Evolutionary conservation across 2,113 vertebrate species (phyloP).

Genomic region (Crocuta crocuta): DNA sequence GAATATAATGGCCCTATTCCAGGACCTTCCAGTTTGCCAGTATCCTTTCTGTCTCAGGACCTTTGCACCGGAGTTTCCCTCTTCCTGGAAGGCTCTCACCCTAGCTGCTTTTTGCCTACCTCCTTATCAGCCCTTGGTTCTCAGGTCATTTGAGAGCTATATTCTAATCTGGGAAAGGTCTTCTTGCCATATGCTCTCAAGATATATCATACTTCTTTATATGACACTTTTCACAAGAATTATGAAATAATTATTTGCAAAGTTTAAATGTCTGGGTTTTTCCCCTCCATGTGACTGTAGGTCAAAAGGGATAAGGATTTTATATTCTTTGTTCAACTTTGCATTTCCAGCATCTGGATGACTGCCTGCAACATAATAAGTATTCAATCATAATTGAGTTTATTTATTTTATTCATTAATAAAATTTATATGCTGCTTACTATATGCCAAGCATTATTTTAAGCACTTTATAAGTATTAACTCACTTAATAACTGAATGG

Average conservation of each 20-base stretch:
- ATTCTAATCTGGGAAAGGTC: neutral
- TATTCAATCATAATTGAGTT: neutral
- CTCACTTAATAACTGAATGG: neutral
- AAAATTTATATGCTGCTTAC: constrained; percentile 26
- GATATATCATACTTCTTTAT: neutral
- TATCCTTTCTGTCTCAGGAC: neutral
- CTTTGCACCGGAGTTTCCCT: neutral
- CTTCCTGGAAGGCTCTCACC: neutral
- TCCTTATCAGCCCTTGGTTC: neutral
- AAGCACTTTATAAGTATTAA: constrained; percentile 6
- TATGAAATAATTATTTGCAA: neutral
- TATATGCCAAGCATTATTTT: neutral
- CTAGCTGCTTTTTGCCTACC: neutral
- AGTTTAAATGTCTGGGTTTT: neutral
- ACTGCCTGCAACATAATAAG: neutral
- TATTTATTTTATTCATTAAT: constrained; percentile 18
- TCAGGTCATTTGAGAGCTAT: neutral
- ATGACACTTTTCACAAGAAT: neutral
- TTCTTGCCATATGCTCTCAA: neutral
- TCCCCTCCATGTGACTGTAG: neutral
- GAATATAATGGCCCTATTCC: neutral
- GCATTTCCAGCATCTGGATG: neutral
- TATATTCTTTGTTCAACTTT: neutral
- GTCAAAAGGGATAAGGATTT: neutral
- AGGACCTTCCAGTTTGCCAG: neutral